Conservation (phyloP, 2,797 vertebrate species). For the Capromys pilorides region DNA sequence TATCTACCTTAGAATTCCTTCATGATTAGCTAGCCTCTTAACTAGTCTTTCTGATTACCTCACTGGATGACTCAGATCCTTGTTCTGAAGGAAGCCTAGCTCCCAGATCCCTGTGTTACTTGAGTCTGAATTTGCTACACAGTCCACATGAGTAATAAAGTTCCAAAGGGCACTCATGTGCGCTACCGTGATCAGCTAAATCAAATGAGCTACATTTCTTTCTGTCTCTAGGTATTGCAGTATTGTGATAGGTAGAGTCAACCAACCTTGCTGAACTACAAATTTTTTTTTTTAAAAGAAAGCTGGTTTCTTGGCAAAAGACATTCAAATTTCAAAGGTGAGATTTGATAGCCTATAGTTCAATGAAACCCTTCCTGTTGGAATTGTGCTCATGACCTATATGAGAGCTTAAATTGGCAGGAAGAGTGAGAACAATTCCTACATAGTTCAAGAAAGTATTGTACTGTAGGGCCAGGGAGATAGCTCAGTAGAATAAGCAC, state of each 20-base stretch:
- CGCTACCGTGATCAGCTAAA: not conserved
- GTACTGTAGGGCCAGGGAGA: too few relatives aligned
- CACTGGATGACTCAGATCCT: not conserved
- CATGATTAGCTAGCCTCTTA: not conserved
- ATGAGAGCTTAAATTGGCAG: not conserved
- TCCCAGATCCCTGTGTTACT: not conserved
- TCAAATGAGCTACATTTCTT: too few relatives aligned
- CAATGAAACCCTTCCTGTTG: not conserved
- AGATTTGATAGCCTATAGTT: not conserved
- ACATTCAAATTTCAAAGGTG: not conserved
- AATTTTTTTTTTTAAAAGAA: not conserved
- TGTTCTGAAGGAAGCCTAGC: not conserved
- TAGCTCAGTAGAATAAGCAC: too few relatives aligned
- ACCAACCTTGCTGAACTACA: not conserved
- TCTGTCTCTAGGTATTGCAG: not conserved
- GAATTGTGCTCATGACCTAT: not conserved
- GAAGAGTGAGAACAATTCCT: not conserved
- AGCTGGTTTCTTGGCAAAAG: not conserved
- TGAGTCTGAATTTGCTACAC: not conserved
- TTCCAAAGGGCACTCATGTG: not conserved
- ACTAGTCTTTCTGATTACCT: not conserved
- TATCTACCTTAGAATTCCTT: not conserved
- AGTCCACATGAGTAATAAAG: not conserved
- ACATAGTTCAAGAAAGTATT: not conserved
- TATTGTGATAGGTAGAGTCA: not conserved